These are phyloP conservation scores for Calosoma granatense DNA, from an alignment of 1,140 invertebrate species.

Conservation along the genomic window DNA sequence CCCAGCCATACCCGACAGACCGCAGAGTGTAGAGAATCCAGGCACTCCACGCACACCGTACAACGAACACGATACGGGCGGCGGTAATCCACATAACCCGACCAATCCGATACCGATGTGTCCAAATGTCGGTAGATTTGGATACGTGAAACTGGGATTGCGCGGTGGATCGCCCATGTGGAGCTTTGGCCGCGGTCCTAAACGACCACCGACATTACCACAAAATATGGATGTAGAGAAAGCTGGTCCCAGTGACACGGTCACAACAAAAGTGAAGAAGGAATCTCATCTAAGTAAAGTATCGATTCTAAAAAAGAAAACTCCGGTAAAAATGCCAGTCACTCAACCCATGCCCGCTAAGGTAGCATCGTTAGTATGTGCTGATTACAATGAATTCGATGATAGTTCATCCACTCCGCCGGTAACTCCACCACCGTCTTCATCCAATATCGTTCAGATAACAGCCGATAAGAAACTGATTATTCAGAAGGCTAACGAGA, in stretches of 20 bases:
- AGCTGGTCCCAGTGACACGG: constrained; percentile 26
- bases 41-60: constrained; percentile 41
- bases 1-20: constrained; percentile 44
- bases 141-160: constrained; percentile 48
- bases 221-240: constrained; percentile 15
- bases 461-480: constrained; percentile 23
- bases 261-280: constrained; percentile 29
- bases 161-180: constrained; percentile 65
- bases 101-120: constrained; percentile 41
- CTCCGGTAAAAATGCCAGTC: constrained; percentile 39
- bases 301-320: constrained; percentile 43
- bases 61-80: constrained; percentile 31
- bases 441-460: constrained; percentile 21
- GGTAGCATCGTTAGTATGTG: constrained; percentile 46
- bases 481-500: constrained; percentile 14
- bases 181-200: constrained; percentile 29
- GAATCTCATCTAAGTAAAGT: constrained; percentile 44
- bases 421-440: constrained; percentile 39
- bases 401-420: constrained; percentile 49
- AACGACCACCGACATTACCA: constrained; percentile 27
- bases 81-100: constrained; percentile 41
- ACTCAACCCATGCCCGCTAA: constrained; percentile 41
- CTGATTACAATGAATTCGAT: constrained; percentile 53
- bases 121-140: constrained; percentile 38
- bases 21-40: constrained; percentile 47